Evolutionary conservation across 2,888 invertebrate species (phyloP).

Genomic region (Thysanoteuthis rhombus): DNA sequence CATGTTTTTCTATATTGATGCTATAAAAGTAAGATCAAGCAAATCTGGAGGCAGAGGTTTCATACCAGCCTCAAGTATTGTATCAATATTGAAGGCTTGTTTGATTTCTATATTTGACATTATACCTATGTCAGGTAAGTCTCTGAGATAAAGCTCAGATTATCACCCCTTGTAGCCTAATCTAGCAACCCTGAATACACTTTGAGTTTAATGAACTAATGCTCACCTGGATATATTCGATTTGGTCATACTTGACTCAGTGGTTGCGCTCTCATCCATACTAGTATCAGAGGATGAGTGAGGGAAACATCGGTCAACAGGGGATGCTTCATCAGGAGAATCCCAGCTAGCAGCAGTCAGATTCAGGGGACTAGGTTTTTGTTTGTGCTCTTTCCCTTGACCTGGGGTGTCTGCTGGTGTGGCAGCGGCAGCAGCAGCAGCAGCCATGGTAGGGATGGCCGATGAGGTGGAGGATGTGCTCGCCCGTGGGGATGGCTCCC

Average conservation of each 20-base stretch:
- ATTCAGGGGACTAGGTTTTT: slow-evolving; percentile 47
- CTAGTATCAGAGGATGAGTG: slow-evolving; percentile 48
- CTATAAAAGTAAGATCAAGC: too few relatives aligned
- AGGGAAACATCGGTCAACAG: slow-evolving; percentile 42
- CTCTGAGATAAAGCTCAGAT: too few relatives aligned
- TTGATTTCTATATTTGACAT: too few relatives aligned
- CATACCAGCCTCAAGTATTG: too few relatives aligned
- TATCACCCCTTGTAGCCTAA: too few relatives aligned
- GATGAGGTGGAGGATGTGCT: slow-evolving; percentile 38
- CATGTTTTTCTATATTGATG: not conserved
- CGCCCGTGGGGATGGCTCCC: slow-evolving; percentile 24
- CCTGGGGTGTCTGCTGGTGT: not conserved
- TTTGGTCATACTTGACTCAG: slow-evolving; percentile 51
- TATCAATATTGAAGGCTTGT: too few relatives aligned
- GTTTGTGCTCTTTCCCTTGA: slow-evolving; percentile 14
- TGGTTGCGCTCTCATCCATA: slow-evolving; percentile 48
- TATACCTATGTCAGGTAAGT: too few relatives aligned
- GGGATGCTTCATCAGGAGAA: slow-evolving; percentile 55
- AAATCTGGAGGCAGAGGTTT: too few relatives aligned
- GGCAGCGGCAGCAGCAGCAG: slow-evolving; percentile 30
- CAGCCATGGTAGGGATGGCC: slow-evolving; percentile 39
- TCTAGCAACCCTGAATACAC: too few relatives aligned
- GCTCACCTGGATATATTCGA: slow-evolving; percentile 56
- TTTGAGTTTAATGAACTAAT: not conserved
- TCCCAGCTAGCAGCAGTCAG: slow-evolving; percentile 53